Percentiles rank a stretch among this genome's conserved stretches.
Conservation (phyloP, 2,797 vertebrate species). For the Gadopsis bispinosus region DNA sequence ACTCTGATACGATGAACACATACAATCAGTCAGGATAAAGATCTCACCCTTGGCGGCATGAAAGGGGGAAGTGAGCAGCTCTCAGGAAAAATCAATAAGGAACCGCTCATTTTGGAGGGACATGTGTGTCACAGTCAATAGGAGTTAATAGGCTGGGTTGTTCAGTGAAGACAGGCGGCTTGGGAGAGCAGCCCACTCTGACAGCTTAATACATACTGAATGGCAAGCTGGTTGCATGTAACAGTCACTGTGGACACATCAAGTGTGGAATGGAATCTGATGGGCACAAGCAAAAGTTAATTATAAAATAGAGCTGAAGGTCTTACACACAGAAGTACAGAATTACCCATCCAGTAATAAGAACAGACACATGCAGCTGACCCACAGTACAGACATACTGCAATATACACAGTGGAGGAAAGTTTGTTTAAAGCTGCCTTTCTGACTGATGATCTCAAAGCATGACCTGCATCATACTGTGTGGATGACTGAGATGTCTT, state of each 20-base stretch:
- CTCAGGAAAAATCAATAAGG: constrained; percentile 97
- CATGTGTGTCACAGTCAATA: constrained; percentile 99
- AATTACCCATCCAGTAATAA: constrained; percentile 79
- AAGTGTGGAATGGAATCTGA: constrained; percentile 80
- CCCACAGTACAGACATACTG: constrained; percentile 36
- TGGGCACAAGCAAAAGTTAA: constrained; percentile 83
- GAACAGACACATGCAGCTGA: constrained; percentile 68
- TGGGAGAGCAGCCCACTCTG: constrained; percentile 82
- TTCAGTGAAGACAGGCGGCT: constrained; percentile 91
- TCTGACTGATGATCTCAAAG: neutral
- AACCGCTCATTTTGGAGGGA: constrained; percentile 98
- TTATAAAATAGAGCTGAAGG: constrained; percentile 83
- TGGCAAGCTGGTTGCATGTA: constrained; percentile 81
- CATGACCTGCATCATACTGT: neutral
- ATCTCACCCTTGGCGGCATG: constrained; percentile 92
- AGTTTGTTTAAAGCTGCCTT: constrained; percentile 34
- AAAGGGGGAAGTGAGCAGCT: constrained; percentile 97
- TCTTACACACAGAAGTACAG: constrained; percentile 77
- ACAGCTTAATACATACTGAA: constrained; percentile 89
- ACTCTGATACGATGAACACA: constrained; percentile 89
- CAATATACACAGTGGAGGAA: constrained; percentile 29
- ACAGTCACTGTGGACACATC: constrained; percentile 81
- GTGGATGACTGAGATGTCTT: constrained; percentile 11
- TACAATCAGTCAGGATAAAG: constrained; percentile 98
- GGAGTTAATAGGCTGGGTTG: constrained; percentile 97